Percentiles rank a stretch among this genome's conserved stretches.
Evolutionary conservation across 2,797 vertebrate genomes (phyloP).

Genomic region (Sebastes matsubarae): DNA sequence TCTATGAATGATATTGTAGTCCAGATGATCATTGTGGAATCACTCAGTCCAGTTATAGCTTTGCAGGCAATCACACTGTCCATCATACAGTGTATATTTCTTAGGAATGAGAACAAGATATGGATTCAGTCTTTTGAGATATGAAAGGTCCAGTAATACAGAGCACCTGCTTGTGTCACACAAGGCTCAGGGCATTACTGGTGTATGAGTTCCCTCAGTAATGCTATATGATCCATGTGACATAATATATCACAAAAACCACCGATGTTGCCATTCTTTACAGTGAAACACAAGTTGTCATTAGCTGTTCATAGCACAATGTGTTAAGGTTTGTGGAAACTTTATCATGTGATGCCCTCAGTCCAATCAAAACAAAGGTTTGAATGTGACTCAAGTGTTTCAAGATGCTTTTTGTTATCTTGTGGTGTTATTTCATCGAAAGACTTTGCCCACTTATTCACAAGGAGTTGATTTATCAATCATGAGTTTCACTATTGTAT

Average conservation of each 20-base stretch:
- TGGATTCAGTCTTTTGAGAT: background rate
- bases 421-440: background rate
- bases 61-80: background rate
- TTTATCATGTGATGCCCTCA: background rate
- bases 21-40: conserved; percentile 4
- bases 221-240: conserved; percentile 67
- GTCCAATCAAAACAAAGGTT: background rate
- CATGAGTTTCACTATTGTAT: background rate
- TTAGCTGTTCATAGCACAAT: conserved; percentile 24
- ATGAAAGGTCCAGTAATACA: conserved; percentile 20
- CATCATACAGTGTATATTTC: background rate
- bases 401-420: background rate
- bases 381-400: background rate
- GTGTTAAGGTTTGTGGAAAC: conserved; percentile 4
- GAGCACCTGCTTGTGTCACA: conserved; percentile 70
- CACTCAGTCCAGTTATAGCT: background rate
- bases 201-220: conserved; percentile 56
- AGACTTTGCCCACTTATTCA: background rate
- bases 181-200: conserved; percentile 33
- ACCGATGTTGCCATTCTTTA: conserved; percentile 49
- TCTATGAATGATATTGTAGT: conserved; percentile 10
- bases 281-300: conserved; percentile 43
- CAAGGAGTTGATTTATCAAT: background rate
- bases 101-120: background rate
- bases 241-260: conserved; percentile 57